Evolutionary conservation across 2,113 vertebrate genomes (phyloP), one percentile per base, ranked within the genome.

Genomic region (Thalassarche chlororhynchos): DNA sequence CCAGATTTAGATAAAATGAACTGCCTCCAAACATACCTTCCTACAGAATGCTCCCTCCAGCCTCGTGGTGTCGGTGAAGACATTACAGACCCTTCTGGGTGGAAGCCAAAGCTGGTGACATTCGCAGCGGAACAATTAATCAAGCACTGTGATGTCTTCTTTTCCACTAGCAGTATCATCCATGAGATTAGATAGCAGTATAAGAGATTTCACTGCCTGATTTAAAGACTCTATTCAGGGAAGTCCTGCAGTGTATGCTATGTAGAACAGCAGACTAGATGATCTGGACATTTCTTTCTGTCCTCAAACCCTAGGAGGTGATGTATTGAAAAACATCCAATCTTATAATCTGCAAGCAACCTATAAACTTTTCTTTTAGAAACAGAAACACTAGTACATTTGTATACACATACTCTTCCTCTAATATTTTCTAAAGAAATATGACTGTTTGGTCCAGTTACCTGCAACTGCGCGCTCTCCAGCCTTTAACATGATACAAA

Each of bases 21-120:
- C n/a, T 17, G 14, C 21, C 28, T 68, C 65, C 3, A 2, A 24
- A 26, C 52, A 21, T 7, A 34, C 6, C 10, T 17, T 60, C 18
- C 58, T 69, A 38, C 28, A 83, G 40, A 71, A 64, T 0, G 4
- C 23, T 32, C 6, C 5, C 81, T 75, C 9, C 55, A 89, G 34
- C 20, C 15, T 40, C 4, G 1, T 5, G 23, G 18, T 12, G 3
- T n/a, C 0, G 0, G 25, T 74, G 68, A 62, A 21, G 47, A 47
- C 21, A 16, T 7, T 57, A 78, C 21, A 84, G 68, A 58, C 11
- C 9, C 51, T 82, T 68, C 77, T 84, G 47, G 12, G 7, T 55
- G 31, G 61, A 95, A 52, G 42, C 32, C 32, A 54, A 87, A 83
- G 62, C 62, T 70, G 49, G n/a, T 57, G 81, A 54, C 81, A 91